phyloP scores from a whole-genome alignment of 2,888 invertebrate genomes.

The Erebia aethiops region DNA sequence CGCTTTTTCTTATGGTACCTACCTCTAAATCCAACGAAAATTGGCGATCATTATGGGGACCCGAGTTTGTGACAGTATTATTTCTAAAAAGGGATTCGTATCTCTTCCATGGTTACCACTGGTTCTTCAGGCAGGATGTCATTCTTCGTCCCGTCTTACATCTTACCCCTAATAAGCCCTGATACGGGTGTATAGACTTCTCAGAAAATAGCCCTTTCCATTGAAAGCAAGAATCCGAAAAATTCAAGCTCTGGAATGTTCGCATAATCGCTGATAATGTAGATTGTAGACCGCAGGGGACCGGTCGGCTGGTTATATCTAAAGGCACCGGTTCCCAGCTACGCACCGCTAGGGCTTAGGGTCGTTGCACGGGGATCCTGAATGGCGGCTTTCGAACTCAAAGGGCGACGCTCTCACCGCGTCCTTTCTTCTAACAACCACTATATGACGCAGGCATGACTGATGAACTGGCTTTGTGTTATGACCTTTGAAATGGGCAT shows the following conservation, averaged over 20 bases:
- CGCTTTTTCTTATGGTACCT: no score
- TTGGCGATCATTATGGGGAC: no score
- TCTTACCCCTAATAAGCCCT: no score
- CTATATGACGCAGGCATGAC: constrained; percentile 48
- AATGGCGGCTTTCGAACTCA: constrained; percentile 59
- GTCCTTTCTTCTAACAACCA: constrained; percentile 51
- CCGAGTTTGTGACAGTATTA: no score
- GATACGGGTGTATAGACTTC: background rate
- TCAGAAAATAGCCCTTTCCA: background rate
- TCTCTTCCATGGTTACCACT: no score
- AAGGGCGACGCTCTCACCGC: constrained; percentile 66
- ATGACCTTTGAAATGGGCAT: constrained; percentile 2
- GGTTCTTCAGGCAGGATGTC: background rate
- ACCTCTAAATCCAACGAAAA: no score
- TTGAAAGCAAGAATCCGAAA: constrained; percentile 13
- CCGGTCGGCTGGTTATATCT: constrained; percentile 47
- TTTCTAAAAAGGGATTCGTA: no score
- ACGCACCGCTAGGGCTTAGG: constrained; percentile 71
- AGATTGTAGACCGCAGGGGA: constrained; percentile 52
- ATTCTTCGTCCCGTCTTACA: background rate
- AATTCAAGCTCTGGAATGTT: constrained; percentile 35
- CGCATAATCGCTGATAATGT: constrained; percentile 50
- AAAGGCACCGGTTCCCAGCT: constrained; percentile 53
- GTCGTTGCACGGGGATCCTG: constrained; percentile 72
- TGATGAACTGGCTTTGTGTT: constrained; percentile 42